These are phyloP conservation scores for Chloroclysta siterata DNA, from an alignment of 2,888 invertebrate species.

Conservation along the genomic window DNA sequence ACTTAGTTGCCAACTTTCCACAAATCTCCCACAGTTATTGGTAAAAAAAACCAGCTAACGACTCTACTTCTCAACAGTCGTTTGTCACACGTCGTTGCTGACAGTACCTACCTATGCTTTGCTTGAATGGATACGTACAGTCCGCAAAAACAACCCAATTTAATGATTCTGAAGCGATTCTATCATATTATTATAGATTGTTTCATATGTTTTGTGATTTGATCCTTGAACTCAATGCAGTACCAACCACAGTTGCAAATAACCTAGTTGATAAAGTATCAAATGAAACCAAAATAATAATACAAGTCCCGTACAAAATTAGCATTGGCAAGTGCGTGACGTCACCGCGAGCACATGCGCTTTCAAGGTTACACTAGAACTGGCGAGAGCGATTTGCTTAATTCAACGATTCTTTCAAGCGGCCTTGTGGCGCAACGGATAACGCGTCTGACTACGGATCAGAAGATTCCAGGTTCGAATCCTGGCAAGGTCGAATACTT, in stretches of 20 bases:
- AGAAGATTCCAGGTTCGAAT: slow-evolving; percentile 88
- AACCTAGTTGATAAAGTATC: no score
- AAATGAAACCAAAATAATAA: neutral
- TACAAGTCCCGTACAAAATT: neutral
- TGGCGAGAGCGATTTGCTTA: slow-evolving; percentile 5
- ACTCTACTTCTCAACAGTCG: slow-evolving; percentile 74
- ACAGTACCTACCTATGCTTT: slow-evolving; percentile 51
- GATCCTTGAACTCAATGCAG: no score
- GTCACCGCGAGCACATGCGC: slow-evolving; percentile 14
- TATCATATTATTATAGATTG: no score
- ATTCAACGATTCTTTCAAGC: neutral
- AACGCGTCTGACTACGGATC: slow-evolving; percentile 90
- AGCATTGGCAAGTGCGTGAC: slow-evolving; percentile 20
- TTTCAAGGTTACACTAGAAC: slow-evolving; percentile 21
- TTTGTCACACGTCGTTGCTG: slow-evolving; percentile 68
- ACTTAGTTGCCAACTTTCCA: slow-evolving; percentile 9
- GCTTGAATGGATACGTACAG: slow-evolving; percentile 62
- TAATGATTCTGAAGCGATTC: neutral
- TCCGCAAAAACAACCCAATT: slow-evolving; percentile 46
- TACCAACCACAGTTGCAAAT: no score
- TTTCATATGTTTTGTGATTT: no score
- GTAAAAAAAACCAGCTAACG: slow-evolving; percentile 63
- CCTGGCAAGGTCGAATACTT: slow-evolving; percentile 83
- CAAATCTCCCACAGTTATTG: slow-evolving; percentile 28
- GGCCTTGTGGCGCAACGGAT: slow-evolving; percentile 88